Evolutionary conservation across 2,113 vertebrate species (phyloP), one percentile per base, ranked within the genome.

Genomic region (Choloepus hoffmanni): DNA sequence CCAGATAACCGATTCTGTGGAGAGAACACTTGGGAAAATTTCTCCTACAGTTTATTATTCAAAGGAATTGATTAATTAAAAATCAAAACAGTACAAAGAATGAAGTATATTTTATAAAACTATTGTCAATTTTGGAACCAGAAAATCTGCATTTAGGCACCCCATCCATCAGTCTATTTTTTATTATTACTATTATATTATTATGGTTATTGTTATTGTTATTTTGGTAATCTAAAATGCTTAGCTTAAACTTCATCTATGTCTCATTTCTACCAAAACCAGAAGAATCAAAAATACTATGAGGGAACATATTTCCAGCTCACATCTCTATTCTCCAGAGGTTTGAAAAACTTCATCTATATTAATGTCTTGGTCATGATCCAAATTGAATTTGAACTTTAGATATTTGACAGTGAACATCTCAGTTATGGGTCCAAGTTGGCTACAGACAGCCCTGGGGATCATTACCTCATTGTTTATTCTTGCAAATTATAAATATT

Each of bases 401-500:
- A 82, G 65, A 96, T 95, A 87, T 65, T 85, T 85, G 45, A 95
- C 16, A 76, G 28, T 93, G 91, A 97, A 90, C 86, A 60, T 67
- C 67, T 74, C 40, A 74, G 73, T 81, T 76, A 74, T 53, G 83
- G 89, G 50, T 93, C 93, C 93, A 97, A 97, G 84, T 36, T 95
- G 76, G 81, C 76, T 62, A 36, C 67, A 74, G 65, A 96, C 48
- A 79, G 68, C 73, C 79, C 67, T 63, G 30, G 1, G 67, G 92
- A 43, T 73, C 73, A 96, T 97, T 95, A 78, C 87, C 36, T 98
- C 93, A 96, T 79, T 96, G 83, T 92, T 97, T 97, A 90, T 95
- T 90, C 72, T 90, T 89, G 65, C 63, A 82, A 94, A 82, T 92
- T 83, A 92, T 87, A 96, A 97, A 90, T 92, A 90, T 94, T 88